Percentiles rank a stretch among this genome's conserved stretches.
These are phyloP conservation scores for Megaceryle torquata DNA, from an alignment of 2,113 vertebrate genomes.

Conservation along the genomic window DNA sequence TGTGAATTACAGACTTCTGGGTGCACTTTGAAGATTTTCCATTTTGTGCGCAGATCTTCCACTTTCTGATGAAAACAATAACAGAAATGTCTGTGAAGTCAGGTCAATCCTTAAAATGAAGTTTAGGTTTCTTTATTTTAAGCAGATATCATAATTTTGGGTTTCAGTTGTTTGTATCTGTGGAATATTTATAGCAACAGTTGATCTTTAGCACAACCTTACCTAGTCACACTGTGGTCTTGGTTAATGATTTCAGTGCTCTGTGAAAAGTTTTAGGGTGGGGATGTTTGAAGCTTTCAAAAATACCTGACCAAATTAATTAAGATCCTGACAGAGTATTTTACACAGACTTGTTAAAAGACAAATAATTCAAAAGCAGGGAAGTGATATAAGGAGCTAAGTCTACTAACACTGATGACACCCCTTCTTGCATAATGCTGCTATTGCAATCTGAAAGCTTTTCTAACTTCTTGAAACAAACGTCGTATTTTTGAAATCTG, in stretches of 20 bases:
- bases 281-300: not conserved
- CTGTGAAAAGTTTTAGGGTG: not conserved
- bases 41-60: not conserved
- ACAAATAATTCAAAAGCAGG: not conserved
- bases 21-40: not conserved
- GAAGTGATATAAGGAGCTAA: not conserved
- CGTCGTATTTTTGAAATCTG: accelerated
- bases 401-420: not conserved
- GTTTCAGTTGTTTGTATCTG: not conserved
- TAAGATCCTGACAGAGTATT: not conserved
- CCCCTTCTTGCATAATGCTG: not conserved
- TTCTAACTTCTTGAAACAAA: not conserved
- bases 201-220: not conserved
- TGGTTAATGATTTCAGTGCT: not conserved
- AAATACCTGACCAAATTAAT: not conserved
- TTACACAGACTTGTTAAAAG: not conserved
- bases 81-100: not conserved
- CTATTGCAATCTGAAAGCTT: not conserved
- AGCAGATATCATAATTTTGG: not conserved
- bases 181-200: not conserved
- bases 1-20: not conserved
- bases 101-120: not conserved
- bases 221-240: not conserved
- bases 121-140: not conserved
- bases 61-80: not conserved